These are phyloP conservation scores for Physella acuta DNA, from an alignment of 1,140 invertebrate species.

Conservation along the genomic window DNA sequence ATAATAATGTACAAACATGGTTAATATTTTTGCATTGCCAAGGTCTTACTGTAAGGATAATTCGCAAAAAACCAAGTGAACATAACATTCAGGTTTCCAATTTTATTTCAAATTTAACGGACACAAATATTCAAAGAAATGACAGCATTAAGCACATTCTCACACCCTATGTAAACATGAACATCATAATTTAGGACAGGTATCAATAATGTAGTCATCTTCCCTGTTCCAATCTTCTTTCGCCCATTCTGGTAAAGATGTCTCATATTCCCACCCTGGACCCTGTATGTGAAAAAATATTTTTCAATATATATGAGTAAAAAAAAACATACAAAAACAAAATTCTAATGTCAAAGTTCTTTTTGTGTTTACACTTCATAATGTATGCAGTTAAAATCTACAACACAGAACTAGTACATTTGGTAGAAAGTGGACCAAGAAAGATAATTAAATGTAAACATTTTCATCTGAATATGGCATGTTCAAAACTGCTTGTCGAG, in stretches of 20 bases:
- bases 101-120: no score
- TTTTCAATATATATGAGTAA: background rate
- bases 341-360: background rate
- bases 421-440: background rate
- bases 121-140: no score
- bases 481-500: no score
- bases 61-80: no score
- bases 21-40: no score
- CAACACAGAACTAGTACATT: background rate
- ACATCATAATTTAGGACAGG: background rate
- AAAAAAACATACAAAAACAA: background rate
- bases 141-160: no score
- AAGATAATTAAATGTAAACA: background rate
- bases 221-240: slow-evolving; percentile 74
- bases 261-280: slow-evolving; percentile 86
- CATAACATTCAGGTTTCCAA: no score
- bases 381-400: background rate
- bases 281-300: slow-evolving; percentile 67
- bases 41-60: no score
- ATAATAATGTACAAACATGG: no score
- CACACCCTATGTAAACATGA: no score
- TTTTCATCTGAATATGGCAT: background rate
- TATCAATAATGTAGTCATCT: slow-evolving; percentile 6
- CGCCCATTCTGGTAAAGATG: slow-evolving; percentile 85
- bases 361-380: background rate